A percentile compares a stretch with the other conserved stretches of the same genome.
phyloP scores from a whole-genome alignment of 2,113 vertebrate genomes.

The Elanoides forficatus region DNA sequence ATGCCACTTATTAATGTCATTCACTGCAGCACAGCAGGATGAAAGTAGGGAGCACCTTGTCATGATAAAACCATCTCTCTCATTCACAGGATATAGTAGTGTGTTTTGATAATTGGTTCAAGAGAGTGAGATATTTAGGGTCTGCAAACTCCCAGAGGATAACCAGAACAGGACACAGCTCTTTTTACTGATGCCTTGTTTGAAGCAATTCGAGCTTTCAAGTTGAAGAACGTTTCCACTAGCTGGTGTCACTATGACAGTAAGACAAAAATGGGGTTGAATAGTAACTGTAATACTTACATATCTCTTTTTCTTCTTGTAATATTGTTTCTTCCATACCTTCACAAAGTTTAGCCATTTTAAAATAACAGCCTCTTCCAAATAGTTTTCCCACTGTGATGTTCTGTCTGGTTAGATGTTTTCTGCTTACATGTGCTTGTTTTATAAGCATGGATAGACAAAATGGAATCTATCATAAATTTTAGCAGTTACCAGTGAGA shows the following conservation, averaged over 20 bases:
- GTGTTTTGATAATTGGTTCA: neutral
- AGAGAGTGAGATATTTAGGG: neutral
- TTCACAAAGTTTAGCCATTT: neutral
- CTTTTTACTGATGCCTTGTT: neutral
- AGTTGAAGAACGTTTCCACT: neutral
- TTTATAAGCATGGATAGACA: slow-evolving; percentile 24
- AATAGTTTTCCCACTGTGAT: neutral
- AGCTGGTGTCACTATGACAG: neutral
- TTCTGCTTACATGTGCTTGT: slow-evolving; percentile 33
- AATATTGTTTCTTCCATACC: neutral
- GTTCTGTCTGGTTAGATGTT: neutral
- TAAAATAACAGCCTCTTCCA: neutral
- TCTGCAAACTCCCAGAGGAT: neutral
- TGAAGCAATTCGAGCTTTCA: neutral
- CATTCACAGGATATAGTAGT: neutral
- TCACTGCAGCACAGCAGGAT: neutral
- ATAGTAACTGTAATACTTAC: neutral
- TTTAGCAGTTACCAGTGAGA: slow-evolving; percentile 29
- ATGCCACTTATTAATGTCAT: neutral
- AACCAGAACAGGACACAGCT: neutral
- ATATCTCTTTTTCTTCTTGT: neutral
- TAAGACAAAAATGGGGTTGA: neutral
- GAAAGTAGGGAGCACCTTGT: neutral
- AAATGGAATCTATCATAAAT: slow-evolving; percentile 50
- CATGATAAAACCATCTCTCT: neutral